These are phyloP conservation scores for Sebastes umbrosus DNA, from an alignment of 2,797 vertebrate genomes.

Conservation along the genomic window DNA sequence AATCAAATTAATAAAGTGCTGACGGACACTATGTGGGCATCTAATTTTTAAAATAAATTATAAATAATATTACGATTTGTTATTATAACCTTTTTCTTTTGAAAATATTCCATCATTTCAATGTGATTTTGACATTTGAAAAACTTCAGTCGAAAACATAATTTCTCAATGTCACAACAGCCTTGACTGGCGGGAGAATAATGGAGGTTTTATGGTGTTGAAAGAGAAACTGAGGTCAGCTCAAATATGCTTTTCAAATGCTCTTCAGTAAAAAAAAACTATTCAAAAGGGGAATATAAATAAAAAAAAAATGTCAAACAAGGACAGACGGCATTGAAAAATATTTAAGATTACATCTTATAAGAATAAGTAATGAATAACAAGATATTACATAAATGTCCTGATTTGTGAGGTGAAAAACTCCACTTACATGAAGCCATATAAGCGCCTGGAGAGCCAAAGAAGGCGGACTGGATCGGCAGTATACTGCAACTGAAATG, in stretches of 20 bases:
- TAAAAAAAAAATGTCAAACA: conserved; percentile 16
- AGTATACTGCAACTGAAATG: conserved; percentile 47
- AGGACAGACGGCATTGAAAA: conserved; percentile 27
- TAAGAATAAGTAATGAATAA: conserved; percentile 49
- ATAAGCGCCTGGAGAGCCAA: conserved; percentile 21
- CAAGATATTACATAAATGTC: conserved; percentile 47
- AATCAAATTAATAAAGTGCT: conserved; percentile 68
- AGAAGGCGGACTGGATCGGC: conserved; percentile 44
- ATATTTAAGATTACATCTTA: conserved; percentile 57
- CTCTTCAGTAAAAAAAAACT: conserved; percentile 23
- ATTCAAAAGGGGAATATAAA: conserved; percentile 30
- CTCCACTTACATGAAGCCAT: conserved; percentile 24
- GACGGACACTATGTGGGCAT: conserved; percentile 54
- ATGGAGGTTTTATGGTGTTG: background rate
- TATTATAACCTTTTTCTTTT: conserved; percentile 21
- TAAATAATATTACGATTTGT: conserved; percentile 24
- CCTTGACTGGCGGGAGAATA: background rate
- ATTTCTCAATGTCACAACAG: conserved; percentile 6
- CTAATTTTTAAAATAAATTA: conserved; percentile 27
- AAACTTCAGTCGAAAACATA: conserved; percentile 2
- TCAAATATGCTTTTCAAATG: conserved; percentile 36
- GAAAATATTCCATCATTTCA: background rate
- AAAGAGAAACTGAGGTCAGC: background rate
- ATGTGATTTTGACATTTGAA: background rate
- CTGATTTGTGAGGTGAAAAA: conserved; percentile 22